Evolutionary conservation across 2,888 invertebrate genomes (phyloP).

Genomic region (Tipula lateralis): DNA sequence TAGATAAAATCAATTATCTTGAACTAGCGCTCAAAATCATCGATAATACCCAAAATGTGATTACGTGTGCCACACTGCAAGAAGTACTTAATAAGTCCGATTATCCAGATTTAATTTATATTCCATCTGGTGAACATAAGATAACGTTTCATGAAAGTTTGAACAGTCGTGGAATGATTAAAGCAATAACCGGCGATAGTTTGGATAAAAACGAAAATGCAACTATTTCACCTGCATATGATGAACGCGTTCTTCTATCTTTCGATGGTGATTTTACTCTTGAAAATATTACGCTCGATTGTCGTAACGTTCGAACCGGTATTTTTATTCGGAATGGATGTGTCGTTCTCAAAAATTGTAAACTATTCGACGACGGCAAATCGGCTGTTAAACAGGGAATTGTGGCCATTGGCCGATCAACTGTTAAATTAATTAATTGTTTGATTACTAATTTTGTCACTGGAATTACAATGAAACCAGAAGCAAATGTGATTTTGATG

Average conservation of each 20-base stretch:
- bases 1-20: conserved; percentile 50
- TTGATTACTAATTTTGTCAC: conserved; percentile 52
- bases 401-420: neutral
- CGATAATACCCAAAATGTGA: conserved; percentile 45
- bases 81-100: conserved; percentile 44
- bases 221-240: conserved; percentile 48
- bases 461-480: conserved; percentile 51
- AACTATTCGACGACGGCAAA: conserved; percentile 50
- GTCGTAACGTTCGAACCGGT: conserved; percentile 52
- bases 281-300: conserved; percentile 55
- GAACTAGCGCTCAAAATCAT: conserved; percentile 47
- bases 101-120: conserved; percentile 50
- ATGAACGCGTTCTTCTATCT: conserved; percentile 53
- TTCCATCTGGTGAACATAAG: conserved; percentile 52
- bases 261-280: conserved; percentile 52
- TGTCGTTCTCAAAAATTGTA: conserved; percentile 51
- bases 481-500: conserved; percentile 43
- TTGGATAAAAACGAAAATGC: conserved; percentile 35
- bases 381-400: conserved; percentile 55
- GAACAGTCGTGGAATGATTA: conserved; percentile 50
- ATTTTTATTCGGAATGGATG: conserved; percentile 53
- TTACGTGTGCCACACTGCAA: conserved; percentile 47
- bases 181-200: neutral
- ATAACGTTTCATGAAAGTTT: conserved; percentile 53
- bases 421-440: conserved; percentile 47